phyloP scores from a whole-genome alignment of 1,140 invertebrate genomes.

The Drosophila miranda region DNA sequence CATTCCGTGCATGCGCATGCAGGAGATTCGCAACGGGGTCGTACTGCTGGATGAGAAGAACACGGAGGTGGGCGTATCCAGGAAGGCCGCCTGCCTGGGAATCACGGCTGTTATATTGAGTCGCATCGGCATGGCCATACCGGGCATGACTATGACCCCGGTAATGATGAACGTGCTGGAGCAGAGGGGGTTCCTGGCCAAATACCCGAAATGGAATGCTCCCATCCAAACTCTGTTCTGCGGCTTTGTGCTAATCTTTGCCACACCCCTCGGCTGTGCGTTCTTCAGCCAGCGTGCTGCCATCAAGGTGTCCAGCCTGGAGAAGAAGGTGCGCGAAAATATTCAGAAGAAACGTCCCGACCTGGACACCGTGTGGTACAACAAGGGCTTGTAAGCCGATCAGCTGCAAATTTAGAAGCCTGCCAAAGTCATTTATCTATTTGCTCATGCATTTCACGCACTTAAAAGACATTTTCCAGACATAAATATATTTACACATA shows the following conservation, averaged over 20 bases:
- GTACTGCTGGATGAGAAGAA: constrained; percentile 89
- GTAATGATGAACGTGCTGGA: constrained; percentile 88
- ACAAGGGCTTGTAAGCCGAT: constrained; percentile 84
- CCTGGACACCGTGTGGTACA: constrained; percentile 84
- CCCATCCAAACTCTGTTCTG: constrained; percentile 87
- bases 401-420: too few species aligned
- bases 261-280: constrained; percentile 91
- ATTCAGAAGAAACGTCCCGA: constrained; percentile 82
- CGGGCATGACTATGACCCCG: constrained; percentile 91
- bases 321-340: constrained; percentile 84
- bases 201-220: constrained; percentile 84
- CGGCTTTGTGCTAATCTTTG: constrained; percentile 89
- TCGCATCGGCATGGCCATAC: constrained; percentile 93
- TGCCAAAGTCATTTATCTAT: too few species aligned
- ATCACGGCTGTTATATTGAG: constrained; percentile 94
- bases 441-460: too few species aligned
- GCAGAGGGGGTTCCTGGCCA: constrained; percentile 83
- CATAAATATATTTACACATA: too few species aligned
- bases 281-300: constrained; percentile 89
- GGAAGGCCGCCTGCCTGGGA: constrained; percentile 88
- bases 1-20: constrained; percentile 94
- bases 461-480: too few species aligned
- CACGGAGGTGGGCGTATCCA: constrained; percentile 87
- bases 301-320: constrained; percentile 84
- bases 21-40: constrained; percentile 91